Conservation (phyloP, 2,888 invertebrate species). For the Cartodere bifasciata region DNA sequence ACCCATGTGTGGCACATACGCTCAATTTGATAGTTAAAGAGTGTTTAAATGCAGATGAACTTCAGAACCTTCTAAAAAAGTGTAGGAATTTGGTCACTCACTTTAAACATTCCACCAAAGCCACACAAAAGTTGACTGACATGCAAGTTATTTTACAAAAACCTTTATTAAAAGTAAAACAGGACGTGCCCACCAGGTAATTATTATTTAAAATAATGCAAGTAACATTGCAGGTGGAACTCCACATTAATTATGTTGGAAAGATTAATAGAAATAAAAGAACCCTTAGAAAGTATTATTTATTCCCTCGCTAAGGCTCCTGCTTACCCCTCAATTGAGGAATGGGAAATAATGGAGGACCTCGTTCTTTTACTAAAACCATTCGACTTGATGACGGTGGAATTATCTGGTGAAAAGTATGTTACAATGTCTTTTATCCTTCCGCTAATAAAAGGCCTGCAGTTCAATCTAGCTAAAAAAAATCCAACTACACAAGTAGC, state of each 20-base stretch:
- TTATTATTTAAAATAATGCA: too few species aligned
- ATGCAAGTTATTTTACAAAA: slow-evolving; percentile 15
- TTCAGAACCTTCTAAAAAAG: slow-evolving; percentile 7
- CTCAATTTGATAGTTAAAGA: too few species aligned
- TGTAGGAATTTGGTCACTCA: slow-evolving; percentile 9
- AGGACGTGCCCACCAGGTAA: slow-evolving; percentile 18
- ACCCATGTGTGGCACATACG: too few species aligned
- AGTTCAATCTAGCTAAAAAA: slow-evolving; percentile 8
- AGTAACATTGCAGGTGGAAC: too few species aligned
- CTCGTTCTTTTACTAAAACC: slow-evolving; percentile 16
- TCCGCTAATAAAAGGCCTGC: slow-evolving; percentile 17
- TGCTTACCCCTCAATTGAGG: slow-evolving; percentile 14
- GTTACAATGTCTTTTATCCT: slow-evolving; percentile 17
- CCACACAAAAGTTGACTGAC: slow-evolving; percentile 11
- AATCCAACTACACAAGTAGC: slow-evolving; percentile 11
- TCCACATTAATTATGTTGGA: slow-evolving; percentile 17
- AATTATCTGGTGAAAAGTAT: slow-evolving; percentile 19
- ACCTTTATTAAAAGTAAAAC: slow-evolving; percentile 19
- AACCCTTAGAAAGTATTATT: slow-evolving; percentile 12
- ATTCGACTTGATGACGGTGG: slow-evolving; percentile 13
- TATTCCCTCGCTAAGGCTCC: slow-evolving; percentile 13
- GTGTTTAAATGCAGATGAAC: too few species aligned
- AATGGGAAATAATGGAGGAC: slow-evolving; percentile 17
- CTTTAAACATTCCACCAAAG: slow-evolving; percentile 13
- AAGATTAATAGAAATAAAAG: slow-evolving; percentile 16